Base-by-base conservation (phyloP, 2,888 invertebrate species). In the Cephus nigrinus region DNA sequence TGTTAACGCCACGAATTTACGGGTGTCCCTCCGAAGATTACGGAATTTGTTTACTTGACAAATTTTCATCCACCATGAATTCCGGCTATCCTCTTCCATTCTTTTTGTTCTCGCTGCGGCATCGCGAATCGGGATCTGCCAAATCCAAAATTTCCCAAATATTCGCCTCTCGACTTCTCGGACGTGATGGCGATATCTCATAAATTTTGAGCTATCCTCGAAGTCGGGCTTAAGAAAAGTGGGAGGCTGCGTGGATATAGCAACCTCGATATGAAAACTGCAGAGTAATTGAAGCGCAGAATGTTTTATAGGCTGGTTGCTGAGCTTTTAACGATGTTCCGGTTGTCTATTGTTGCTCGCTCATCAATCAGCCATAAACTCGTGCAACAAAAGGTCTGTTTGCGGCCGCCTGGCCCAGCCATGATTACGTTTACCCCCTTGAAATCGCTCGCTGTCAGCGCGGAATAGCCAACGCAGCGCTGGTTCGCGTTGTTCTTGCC, bases 331-430 rank as follows among this genome's bases (percentile, higher is more conserved):
- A 81, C 77, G 75, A 69, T 75, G 75, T 75, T 72, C 78, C 79
- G 75, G 75, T 33, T 79, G 78, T 76, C 80, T 80, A 79, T 78
- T 79, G 76, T 78, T 75, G 76, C 68, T 33, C 80, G 75, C 75
- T 80, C 79, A 81, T 80, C 80, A 79, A 79, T 81, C 80, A 79
- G 76, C 77, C 77, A 75, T 81, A 81, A 79, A 80, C 71, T 79
- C 75, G 23, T 72, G 68, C 76, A 76, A 81, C 79, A 80, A 81
- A 80, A 80, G 80, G 76, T 75, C 73, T 40, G 74, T 74, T 34
- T 15, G 23, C 40, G 74, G 75, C 55, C 71, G 33, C 76, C 74
- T 79, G 75, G 72, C 69, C 68, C 73, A 73, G 32, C 75, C 36
- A 69, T 77, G 75, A 79, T 79, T 79, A 77, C 80, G 76, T 77